Evolutionary conservation across 2,888 invertebrate species (phyloP).

Genomic region (Sympetrum striolatum): DNA sequence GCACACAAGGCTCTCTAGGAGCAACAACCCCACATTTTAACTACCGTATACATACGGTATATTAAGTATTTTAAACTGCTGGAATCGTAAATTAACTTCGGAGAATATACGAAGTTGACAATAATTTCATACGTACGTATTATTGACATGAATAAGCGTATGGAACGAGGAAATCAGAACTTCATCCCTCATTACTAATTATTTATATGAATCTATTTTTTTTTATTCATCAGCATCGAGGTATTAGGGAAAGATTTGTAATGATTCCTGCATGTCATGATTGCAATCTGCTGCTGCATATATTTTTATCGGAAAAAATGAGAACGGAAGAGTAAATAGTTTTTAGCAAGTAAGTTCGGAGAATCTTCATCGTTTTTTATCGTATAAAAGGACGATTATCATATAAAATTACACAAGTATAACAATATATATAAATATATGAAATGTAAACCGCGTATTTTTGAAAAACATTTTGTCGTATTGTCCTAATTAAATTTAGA

Average conservation of each 20-base stretch:
- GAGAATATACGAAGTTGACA: constrained; percentile 21
- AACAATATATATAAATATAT: not conserved
- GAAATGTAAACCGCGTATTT: constrained; percentile 18
- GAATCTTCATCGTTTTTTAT: not conserved
- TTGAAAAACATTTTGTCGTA: constrained; percentile 21
- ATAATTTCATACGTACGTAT: constrained; percentile 7
- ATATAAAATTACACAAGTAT: not conserved
- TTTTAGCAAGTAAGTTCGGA: not conserved
- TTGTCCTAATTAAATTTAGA: not conserved
- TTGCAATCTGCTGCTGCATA: not conserved
- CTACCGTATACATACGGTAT: too few relatives aligned
- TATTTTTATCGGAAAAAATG: not conserved
- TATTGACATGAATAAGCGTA: not conserved
- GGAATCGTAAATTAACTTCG: constrained; percentile 9
- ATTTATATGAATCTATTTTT: too few relatives aligned
- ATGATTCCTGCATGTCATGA: not conserved
- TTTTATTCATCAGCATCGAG: not conserved
- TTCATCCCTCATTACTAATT: not conserved
- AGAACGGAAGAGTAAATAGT: not conserved
- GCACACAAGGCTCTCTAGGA: too few relatives aligned
- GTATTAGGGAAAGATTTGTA: not conserved
- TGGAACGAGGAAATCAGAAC: not conserved
- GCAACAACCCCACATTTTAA: too few relatives aligned
- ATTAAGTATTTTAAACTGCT: not conserved
- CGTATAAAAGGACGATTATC: not conserved